Evolutionary conservation across 2,888 invertebrate genomes (phyloP), one percentile per base, ranked within the genome.

Genomic region (Caenorhabditis sp.): DNA sequence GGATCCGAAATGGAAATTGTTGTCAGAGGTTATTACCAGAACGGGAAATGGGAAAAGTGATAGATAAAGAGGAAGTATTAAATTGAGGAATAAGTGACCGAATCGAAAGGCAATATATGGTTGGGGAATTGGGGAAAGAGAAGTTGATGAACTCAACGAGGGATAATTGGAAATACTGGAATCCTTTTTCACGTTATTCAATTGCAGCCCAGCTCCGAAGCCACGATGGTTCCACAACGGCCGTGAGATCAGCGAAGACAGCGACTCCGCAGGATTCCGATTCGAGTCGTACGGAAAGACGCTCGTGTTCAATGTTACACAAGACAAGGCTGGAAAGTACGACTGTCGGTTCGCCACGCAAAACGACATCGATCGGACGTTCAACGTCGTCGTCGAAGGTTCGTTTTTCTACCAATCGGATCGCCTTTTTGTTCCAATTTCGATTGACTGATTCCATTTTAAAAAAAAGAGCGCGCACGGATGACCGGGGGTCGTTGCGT

Each of bases 281-380:
- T 88, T 88, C 73, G 88, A 88, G 61, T 68, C 83, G 4, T 88
- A 81, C 70, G 88, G 88, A 39, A 88, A 88, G 71, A 88, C 88
- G 11, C 80, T 88, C n/a, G 83, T 96, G 85, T 93, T 93, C 88
- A 93, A 94, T 85, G 94, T 95, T 0, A 93, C 93, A 70, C 94
- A 94, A 87, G 94, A 94, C 59, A 97, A 99, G 90, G 93, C 93
- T 88, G 98, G 97, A 74, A 91, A 92, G 7, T 99, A 99, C 90
- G 95, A 95, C 6, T 99, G 99, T 90, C 95, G 88, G 63, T 89
- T 87, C 66, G 77, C 83, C 20, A 75, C 70, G 7, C 82, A 85
- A 59, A 89, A 89, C 5, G 87, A 90, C 30, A 86, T 89, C 37
- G 88, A 89, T 70, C 85, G 89, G 59, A 88, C 89, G 0, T 89